Evolutionary conservation across 2,888 invertebrate genomes (phyloP).

Genomic region (Congeria kusceri): DNA sequence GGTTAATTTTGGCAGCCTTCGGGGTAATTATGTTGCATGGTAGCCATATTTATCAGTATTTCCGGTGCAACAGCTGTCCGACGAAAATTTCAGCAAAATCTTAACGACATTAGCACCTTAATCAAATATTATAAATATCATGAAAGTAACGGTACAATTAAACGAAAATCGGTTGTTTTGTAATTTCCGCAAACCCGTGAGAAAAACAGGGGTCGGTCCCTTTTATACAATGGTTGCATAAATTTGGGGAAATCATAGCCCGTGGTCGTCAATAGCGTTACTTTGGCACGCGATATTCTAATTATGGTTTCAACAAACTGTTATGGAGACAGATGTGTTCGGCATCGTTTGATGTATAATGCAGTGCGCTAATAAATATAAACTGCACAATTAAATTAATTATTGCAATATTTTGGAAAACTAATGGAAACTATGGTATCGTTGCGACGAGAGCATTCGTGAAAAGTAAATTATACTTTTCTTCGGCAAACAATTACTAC

Average conservation of each 20-base stretch:
- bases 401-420: too few relatives aligned
- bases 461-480: too few relatives aligned
- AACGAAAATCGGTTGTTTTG: not conserved
- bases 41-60: not conserved
- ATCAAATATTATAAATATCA: not conserved
- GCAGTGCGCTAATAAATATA: too few relatives aligned
- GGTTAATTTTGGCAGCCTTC: not conserved
- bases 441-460: too few relatives aligned
- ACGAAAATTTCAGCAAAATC: not conserved
- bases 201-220: slow-evolving; percentile 22
- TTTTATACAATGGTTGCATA: slow-evolving; percentile 32
- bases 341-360: not conserved
- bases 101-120: not conserved
- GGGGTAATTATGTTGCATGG: not conserved
- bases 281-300: slow-evolving; percentile 33
- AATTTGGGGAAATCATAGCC: not conserved
- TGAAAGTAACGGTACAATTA: slow-evolving; percentile 9
- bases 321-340: slow-evolving; percentile 15
- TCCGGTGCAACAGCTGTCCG: not conserved
- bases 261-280: slow-evolving; percentile 12
- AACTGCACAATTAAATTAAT: too few relatives aligned
- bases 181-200: slow-evolving; percentile 3
- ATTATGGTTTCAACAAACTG: slow-evolving; percentile 2
- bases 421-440: too few relatives aligned
- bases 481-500: too few relatives aligned